Conservation (phyloP, 2,113 vertebrate genomes). For the Podiceps cristatus region DNA sequence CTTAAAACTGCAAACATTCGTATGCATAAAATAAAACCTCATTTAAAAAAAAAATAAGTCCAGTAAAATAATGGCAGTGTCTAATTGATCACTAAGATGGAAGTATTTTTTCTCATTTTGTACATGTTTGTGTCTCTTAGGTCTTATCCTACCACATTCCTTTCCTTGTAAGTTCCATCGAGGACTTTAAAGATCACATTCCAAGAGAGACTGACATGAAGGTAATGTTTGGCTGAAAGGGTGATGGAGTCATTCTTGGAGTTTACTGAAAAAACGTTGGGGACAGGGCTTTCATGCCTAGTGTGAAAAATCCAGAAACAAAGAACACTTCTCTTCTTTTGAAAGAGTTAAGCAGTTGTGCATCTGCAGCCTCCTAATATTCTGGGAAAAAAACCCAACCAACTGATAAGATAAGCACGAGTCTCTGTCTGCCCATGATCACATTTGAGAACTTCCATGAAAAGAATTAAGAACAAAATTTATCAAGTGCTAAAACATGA, state of each 20-base stretch:
- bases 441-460: background rate
- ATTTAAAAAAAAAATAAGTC: background rate
- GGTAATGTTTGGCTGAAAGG: slow-evolving; percentile 74
- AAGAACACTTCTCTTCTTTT: background rate
- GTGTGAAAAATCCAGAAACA: background rate
- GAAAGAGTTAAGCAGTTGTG: background rate
- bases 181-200: slow-evolving; percentile 99
- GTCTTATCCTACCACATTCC: slow-evolving; percentile 99
- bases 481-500: background rate
- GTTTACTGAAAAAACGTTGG: background rate
- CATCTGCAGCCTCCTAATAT: background rate
- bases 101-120: background rate
- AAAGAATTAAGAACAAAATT: background rate
- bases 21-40: background rate
- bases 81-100: background rate
- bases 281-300: background rate
- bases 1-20: background rate
- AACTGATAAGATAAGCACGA: background rate
- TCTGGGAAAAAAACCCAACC: background rate
- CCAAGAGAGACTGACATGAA: slow-evolving; percentile 99
- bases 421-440: background rate
- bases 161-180: slow-evolving; percentile 98
- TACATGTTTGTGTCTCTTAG: slow-evolving; percentile 71
- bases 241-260: background rate
- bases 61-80: background rate